Evolutionary conservation across 1,140 invertebrate genomes (phyloP), one percentile per base, ranked within the genome.

Genomic region (Ditylenchus dipsaci): DNA sequence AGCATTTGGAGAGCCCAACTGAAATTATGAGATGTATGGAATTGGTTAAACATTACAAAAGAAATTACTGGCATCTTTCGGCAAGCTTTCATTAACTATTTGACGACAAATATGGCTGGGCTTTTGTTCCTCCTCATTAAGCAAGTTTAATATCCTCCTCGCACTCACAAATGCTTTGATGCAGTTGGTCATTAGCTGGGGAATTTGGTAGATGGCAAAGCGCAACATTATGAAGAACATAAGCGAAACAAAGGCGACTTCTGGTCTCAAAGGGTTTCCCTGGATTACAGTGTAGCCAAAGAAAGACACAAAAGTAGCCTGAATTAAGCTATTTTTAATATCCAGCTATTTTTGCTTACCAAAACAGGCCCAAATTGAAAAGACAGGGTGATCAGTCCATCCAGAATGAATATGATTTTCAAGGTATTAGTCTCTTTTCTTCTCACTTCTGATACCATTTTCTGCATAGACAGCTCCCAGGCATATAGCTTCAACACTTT

Each of bases 401-500:
- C 72, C 21, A 73, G 30, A 3, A 73, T 23, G 13, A 69, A 64
- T 26, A 63, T 53, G 23, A 65, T 67, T 7, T 30, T 30, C 23
- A 73, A 23, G 9, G 33, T 64, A 26, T 70, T 29, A 0, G 75
- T 23, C 56, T 73, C 71, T 60, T 26, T 17, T 38, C 49, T 65
- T 3, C 71, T 73, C 27, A 73, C 15, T 42, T 73, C 45, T 29
- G 42, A 8, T 15, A 75, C 59, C 15, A 65, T 58, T n/a, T 67
- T 43, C 30, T 75, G 67, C 74, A 75, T 75, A n/a, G 89, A 87
- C 77, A 89, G 88, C 80, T 92, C 91, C 91, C 91, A 93, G 0
- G 90, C 89, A 84, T 91, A 91, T 88, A 93, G 90, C 86, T 93
- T 93, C 63, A 93, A 88, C 64, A 91, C 86, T 84, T 89, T 87